Percentiles rank a stretch among this genome's conserved stretches.
These are phyloP conservation scores for Machaerirhynchus nigripectus DNA, from an alignment of 2,113 vertebrate species.

Conservation along the genomic window DNA sequence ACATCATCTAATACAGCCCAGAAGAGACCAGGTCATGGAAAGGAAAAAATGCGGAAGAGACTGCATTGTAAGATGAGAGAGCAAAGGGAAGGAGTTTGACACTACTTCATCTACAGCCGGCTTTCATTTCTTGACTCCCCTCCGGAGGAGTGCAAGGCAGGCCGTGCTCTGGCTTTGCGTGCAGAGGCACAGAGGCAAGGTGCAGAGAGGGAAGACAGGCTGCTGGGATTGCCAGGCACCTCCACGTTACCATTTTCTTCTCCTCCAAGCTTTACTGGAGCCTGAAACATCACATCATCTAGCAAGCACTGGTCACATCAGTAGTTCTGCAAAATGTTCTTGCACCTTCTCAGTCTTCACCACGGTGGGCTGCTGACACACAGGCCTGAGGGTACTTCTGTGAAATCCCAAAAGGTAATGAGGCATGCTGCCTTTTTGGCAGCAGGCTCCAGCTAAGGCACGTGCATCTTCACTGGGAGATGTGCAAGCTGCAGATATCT, in stretches of 20 bases:
- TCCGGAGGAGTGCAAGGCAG: not conserved
- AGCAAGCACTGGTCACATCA: not conserved
- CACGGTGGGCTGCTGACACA: not conserved
- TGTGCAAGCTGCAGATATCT: not conserved
- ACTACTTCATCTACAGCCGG: not conserved
- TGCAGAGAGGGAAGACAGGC: not conserved
- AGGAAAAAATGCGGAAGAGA: not conserved
- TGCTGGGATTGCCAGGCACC: not conserved
- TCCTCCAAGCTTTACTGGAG: not conserved
- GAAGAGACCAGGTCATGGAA: not conserved
- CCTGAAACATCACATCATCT: not conserved
- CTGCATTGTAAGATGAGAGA: not conserved
- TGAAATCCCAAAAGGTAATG: not conserved
- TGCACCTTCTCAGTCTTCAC: slow-evolving; percentile 6
- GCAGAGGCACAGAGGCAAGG: not conserved
- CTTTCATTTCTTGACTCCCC: not conserved
- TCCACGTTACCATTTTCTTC: not conserved
- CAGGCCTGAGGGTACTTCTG: not conserved
- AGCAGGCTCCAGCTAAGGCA: not conserved
- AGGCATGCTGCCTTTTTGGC: slow-evolving; percentile 6
- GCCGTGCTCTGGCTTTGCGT: accelerated
- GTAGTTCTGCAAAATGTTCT: slow-evolving; percentile 4
- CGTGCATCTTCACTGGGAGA: not conserved
- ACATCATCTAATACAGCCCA: not conserved
- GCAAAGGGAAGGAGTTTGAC: not conserved